Evolutionary conservation across 2,113 vertebrate species (phyloP).

Genomic region (Laterallus jamaicensis): DNA sequence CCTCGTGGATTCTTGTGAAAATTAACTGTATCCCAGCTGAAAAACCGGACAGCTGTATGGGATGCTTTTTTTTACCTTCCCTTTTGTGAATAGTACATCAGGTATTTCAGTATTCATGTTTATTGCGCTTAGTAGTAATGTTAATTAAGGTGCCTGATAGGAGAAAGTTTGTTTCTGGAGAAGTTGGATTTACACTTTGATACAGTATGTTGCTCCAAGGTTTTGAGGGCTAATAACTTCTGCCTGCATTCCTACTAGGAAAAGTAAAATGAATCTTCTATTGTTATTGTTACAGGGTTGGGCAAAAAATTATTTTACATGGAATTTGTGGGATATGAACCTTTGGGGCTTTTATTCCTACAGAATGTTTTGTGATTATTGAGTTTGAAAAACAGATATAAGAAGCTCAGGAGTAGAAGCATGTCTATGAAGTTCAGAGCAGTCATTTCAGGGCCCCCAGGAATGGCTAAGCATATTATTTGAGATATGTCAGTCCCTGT

Average conservation of each 20-base stretch:
- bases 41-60: not conserved
- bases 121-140: not conserved
- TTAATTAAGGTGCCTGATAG: not conserved
- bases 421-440: not conserved
- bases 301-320: not conserved
- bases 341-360: not conserved
- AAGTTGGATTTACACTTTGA: not conserved
- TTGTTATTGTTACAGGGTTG: not conserved
- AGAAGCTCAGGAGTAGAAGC: not conserved
- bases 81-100: not conserved
- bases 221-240: not conserved
- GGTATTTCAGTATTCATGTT: not conserved
- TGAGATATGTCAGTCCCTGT: not conserved
- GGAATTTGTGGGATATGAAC: not conserved
- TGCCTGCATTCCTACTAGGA: not conserved
- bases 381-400: not conserved
- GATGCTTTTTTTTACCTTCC: not conserved
- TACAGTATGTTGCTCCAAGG: not conserved
- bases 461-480: not conserved
- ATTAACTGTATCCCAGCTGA: too few relatives aligned
- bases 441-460: not conserved
- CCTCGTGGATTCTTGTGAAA: too few relatives aligned
- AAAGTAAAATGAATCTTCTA: not conserved
- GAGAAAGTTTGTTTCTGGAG: not conserved
- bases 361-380: not conserved